A percentile compares a stretch with the other conserved stretches of the same genome.
phyloP scores from a whole-genome alignment of 2,888 invertebrate species.

The Philonicus albiceps region DNA sequence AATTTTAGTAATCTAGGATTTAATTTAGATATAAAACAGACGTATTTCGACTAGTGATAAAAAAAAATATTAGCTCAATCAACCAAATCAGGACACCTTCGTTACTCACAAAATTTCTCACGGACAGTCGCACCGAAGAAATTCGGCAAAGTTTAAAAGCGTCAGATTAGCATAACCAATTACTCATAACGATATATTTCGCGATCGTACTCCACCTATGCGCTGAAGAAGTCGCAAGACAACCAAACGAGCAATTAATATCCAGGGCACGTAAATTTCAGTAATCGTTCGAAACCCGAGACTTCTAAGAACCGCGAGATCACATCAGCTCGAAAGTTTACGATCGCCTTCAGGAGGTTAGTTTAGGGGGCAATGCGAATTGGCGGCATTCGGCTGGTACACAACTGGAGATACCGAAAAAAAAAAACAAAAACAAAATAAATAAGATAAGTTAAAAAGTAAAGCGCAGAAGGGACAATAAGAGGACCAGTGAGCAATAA shows the following conservation, averaged over 20 bases:
- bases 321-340: slow-evolving; percentile 13
- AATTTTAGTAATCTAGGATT: no score
- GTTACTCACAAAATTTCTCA: background rate
- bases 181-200: background rate
- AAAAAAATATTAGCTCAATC: background rate
- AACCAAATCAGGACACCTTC: background rate
- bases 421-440: no score
- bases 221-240: background rate
- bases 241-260: slow-evolving; percentile 16
- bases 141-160: background rate
- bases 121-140: background rate
- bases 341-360: background rate
- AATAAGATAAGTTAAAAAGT: background rate
- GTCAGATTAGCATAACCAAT: background rate
- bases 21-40: no score
- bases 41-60: no score
- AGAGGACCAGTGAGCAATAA: background rate
- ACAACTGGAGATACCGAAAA: background rate
- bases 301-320: slow-evolving; percentile 13
- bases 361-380: background rate
- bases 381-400: background rate
- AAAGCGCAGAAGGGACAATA: background rate
- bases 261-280: slow-evolving; percentile 21
- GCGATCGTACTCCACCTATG: background rate
- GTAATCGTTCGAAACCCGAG: background rate